Percentiles rank a stretch among this genome's conserved stretches.
Evolutionary conservation across 2,113 vertebrate species (phyloP).

Genomic region (Amphiprion percula): DNA sequence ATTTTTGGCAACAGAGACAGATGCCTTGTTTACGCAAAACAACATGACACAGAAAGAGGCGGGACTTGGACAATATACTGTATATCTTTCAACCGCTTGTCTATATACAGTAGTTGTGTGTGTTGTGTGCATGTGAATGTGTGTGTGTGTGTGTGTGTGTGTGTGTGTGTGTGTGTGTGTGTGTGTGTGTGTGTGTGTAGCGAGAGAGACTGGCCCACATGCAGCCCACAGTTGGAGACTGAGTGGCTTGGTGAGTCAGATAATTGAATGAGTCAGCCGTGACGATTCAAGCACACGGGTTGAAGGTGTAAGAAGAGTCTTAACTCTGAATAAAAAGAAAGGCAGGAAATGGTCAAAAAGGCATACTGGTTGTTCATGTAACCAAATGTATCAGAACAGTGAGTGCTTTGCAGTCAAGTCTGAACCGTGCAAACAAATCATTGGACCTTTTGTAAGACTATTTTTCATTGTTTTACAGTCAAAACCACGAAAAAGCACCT

Average conservation of each 20-base stretch:
- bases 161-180: background rate
- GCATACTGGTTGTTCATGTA: background rate
- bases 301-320: constrained; percentile 28
- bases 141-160: background rate
- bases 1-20: constrained; percentile 72
- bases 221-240: constrained; percentile 69
- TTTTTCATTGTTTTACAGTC: background rate
- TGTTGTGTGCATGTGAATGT: background rate
- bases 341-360: constrained; percentile 19
- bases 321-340: constrained; percentile 43
- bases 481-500: background rate
- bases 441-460: background rate
- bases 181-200: background rate
- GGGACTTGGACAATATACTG: constrained; percentile 17
- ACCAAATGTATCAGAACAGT: constrained; percentile 1
- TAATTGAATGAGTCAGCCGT: constrained; percentile 83
- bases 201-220: constrained; percentile 44
- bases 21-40: constrained; percentile 74
- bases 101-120: background rate
- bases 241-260: constrained; percentile 80
- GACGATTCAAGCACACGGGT: constrained; percentile 58
- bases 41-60: constrained; percentile 56
- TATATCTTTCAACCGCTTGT: background rate
- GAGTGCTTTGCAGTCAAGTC: background rate
- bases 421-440: background rate